Base-by-base conservation (phyloP, 1,140 invertebrate genomes). In the Drosophila hydei region DNA sequence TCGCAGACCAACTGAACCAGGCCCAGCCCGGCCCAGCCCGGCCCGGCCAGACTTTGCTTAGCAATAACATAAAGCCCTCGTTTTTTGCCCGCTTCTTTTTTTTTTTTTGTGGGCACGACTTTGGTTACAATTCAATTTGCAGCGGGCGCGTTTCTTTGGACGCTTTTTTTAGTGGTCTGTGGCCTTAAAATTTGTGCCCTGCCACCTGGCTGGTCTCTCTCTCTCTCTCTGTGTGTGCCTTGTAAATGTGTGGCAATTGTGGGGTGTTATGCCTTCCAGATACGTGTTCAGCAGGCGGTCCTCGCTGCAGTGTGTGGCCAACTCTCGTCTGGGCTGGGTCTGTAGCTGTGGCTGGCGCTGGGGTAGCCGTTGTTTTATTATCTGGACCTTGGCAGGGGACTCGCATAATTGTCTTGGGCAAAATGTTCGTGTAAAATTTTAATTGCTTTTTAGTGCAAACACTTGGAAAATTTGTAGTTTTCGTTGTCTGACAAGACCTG, bases 121-220 rank as follows among this genome's bases (percentile, higher is more conserved):
- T 87, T 88, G 81, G 81, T 88, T 87, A 87, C 81, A 87, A 88
- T 87, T 87, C 81, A 87, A 87, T 87, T 87, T 87, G 83, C 83
- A 77, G 74, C 68, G 77, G 48, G 64, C 71, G 75, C 60, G 72
- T 72, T 77, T 71, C 64, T 68, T 74, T 80, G 72, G 45, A 68
- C 76, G 63, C 52, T 73, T 54, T 65, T 58, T 70, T 65, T 81
- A 69, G 64, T 16, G 74, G 69, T 33, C 19, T 65, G 58, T 59
- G 65, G 77, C 68, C 68, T 75, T 75, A 72, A 84, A 84, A 83
- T 74, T 61, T 74, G 64, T 65, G 23, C 54, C 50, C 45, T 42
- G 61, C 9, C 40, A 14, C 23, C 45, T 67, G 42, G 23, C 71
- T 58, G 52, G 67, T 2, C 50, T 2, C 21, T 23, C 21, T 23